Percentiles rank a stretch among this genome's conserved stretches.
These are phyloP conservation scores for Balaenoptera acutorostrata DNA, from an alignment of 2,113 vertebrate species.

Conservation along the genomic window DNA sequence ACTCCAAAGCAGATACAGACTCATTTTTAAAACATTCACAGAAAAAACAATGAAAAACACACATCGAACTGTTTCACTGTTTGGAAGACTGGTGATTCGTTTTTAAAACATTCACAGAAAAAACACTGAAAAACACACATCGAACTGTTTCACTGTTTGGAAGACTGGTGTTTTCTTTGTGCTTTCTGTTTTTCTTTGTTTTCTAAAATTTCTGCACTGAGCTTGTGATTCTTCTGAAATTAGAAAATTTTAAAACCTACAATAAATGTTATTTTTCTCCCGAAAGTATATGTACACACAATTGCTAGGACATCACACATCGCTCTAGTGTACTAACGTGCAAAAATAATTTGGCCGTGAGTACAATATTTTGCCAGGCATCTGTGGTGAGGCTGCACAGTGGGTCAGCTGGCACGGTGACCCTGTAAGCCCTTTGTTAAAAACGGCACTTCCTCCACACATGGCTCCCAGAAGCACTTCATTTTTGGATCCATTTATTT, in stretches of 20 bases:
- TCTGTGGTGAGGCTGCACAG: not conserved
- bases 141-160: not conserved
- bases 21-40: not conserved
- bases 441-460: not conserved
- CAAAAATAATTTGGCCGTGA: not conserved
- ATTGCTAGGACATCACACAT: not conserved
- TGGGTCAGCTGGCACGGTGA: not conserved
- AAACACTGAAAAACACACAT: not conserved
- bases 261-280: not conserved
- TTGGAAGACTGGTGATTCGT: not conserved
- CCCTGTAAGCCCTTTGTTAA: slow-evolving; percentile 13
- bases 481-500: not conserved
- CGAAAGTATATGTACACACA: not conserved
- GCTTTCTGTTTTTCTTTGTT: not conserved
- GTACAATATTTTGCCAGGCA: not conserved
- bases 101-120: not conserved
- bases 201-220: not conserved
- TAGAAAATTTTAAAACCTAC: not conserved
- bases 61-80: not conserved
- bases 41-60: not conserved
- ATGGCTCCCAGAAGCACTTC: not conserved
- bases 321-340: not conserved
- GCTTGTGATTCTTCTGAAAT: slow-evolving; percentile 1
- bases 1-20: not conserved
- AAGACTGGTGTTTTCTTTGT: not conserved